phyloP scores from a whole-genome alignment of 2,888 invertebrate genomes.

The Chymomyza amoena region DNA sequence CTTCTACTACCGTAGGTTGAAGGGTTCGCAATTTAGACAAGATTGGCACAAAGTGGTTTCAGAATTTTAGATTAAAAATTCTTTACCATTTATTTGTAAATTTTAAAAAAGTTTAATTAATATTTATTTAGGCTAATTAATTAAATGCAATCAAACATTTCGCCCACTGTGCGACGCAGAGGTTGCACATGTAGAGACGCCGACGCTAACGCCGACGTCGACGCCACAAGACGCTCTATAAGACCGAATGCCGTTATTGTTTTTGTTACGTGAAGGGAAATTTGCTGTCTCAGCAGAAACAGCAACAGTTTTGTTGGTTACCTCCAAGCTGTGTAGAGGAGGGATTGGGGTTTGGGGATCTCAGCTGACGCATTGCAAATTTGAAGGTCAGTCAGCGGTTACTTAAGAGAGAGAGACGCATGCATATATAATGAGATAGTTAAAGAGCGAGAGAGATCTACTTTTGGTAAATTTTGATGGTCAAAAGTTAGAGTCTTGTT shows the following conservation, averaged over 20 bases:
- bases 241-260: conserved; percentile 42
- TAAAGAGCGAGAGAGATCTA: not conserved
- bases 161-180: not conserved
- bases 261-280: conserved; percentile 8
- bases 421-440: not conserved
- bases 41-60: no score
- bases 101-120: no score
- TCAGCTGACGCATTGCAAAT: not conserved
- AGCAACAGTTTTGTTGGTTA: conserved; percentile 36
- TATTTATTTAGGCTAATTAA: not conserved
- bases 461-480: conserved; percentile 13
- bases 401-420: not conserved
- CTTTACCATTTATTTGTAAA: no score
- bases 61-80: no score
- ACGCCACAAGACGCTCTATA: conserved; percentile 48
- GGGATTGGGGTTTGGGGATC: not conserved
- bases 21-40: no score
- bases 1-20: no score
- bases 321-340: not conserved
- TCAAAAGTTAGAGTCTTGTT: conserved; percentile 54
- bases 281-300: conserved; percentile 39
- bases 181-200: conserved; percentile 30
- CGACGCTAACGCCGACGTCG: conserved; percentile 12
- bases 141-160: not conserved
- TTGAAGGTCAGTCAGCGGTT: not conserved